Conservation (phyloP, 1,140 invertebrate species). For the Venustaconcha ellipsiformis region DNA sequence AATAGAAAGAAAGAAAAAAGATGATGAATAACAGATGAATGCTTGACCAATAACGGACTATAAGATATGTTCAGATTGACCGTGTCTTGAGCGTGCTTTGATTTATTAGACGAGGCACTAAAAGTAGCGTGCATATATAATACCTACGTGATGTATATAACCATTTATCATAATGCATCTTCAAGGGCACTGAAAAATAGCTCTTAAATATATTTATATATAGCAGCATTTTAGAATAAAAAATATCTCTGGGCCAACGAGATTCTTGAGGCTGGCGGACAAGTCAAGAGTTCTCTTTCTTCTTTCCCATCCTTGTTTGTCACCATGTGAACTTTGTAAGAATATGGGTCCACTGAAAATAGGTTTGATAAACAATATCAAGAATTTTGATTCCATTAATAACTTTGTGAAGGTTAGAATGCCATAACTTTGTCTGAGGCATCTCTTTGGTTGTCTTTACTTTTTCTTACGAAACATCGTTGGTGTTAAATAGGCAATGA, state of each 20-base stretch:
- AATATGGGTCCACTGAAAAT: slow-evolving; percentile 63
- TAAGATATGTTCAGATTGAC: too few species aligned
- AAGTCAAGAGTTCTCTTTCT: slow-evolving; percentile 47
- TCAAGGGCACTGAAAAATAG: too few species aligned
- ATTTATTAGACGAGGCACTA: too few species aligned
- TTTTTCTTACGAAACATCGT: background rate
- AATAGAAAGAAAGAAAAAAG: too few species aligned
- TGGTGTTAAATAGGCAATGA: background rate
- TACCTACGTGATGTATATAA: too few species aligned
- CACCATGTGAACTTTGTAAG: slow-evolving; percentile 58
- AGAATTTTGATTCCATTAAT: background rate
- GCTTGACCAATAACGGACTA: too few species aligned
- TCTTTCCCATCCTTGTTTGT: slow-evolving; percentile 32
- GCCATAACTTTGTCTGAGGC: background rate
- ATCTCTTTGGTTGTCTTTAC: background rate
- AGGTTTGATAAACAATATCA: slow-evolving; percentile 2
- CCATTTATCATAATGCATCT: too few species aligned
- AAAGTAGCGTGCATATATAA: too few species aligned
- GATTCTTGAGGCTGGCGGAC: slow-evolving; percentile 51
- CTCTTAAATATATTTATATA: too few species aligned
- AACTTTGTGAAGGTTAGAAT: background rate
- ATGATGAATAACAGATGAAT: too few species aligned
- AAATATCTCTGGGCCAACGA: slow-evolving; percentile 62
- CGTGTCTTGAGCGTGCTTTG: too few species aligned
- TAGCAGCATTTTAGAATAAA: slow-evolving; percentile 43